These are phyloP conservation scores for Contarinia nasturtii DNA, from an alignment of 1,140 invertebrate genomes.

Conservation along the genomic window DNA sequence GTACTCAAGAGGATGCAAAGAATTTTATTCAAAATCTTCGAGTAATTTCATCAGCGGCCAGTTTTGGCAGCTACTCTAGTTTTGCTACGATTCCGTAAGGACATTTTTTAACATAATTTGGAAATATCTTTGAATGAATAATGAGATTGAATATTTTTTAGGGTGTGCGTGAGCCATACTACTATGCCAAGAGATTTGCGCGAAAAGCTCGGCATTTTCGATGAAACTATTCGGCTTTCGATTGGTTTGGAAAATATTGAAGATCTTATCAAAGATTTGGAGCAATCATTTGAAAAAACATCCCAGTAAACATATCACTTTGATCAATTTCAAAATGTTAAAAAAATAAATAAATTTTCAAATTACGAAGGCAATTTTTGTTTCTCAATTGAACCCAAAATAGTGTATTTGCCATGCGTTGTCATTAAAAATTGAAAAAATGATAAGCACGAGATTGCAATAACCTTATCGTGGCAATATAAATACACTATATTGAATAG, in stretches of 20 bases:
- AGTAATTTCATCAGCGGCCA: constrained; percentile 77
- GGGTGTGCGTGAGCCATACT: constrained; percentile 15
- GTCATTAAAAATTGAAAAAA: not conserved
- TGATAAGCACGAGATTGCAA: not conserved
- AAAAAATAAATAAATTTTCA: not conserved
- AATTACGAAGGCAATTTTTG: not conserved
- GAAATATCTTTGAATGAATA: not conserved
- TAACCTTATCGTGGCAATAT: too few species aligned
- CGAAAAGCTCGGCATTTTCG: constrained; percentile 32
- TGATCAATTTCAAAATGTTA: not conserved
- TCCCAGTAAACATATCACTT: not conserved
- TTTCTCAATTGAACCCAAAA: not conserved
- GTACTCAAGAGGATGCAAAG: constrained; percentile 34
- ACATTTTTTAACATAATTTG: not conserved
- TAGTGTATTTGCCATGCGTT: not conserved
- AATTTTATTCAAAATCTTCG: constrained; percentile 60
- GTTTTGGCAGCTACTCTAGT: constrained; percentile 54
- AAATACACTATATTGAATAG: not conserved
- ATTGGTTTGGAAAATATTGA: constrained; percentile 38
- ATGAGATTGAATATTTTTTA: not conserved
- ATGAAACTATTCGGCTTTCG: constrained; percentile 39
- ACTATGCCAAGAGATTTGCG: constrained; percentile 6
- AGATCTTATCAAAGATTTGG: constrained; percentile 39
- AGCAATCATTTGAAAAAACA: constrained; percentile 24
- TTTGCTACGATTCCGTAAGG: not conserved